phyloP scores from a whole-genome alignment of 2,113 vertebrate genomes.

The human (Homo sapiens) region DNA sequence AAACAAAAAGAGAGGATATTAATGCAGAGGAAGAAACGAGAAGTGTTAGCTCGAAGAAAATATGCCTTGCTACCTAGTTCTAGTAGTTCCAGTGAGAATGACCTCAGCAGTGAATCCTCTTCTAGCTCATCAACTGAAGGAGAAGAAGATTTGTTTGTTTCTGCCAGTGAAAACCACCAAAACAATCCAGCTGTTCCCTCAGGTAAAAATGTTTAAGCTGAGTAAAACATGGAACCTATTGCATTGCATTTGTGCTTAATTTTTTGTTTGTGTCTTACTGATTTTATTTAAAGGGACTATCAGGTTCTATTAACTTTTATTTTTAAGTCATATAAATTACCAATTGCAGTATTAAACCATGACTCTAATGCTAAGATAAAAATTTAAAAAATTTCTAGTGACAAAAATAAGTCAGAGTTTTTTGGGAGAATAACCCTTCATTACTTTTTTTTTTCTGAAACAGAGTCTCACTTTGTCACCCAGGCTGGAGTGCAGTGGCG shows the following conservation, averaged over 20 bases:
- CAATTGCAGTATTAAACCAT: neutral
- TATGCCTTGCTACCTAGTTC: slow-evolving; percentile 95
- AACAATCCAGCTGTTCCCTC: slow-evolving; percentile 91
- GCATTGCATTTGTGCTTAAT: neutral
- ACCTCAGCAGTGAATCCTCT: slow-evolving; percentile 93
- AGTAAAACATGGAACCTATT: neutral
- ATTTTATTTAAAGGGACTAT: neutral
- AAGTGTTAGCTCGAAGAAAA: slow-evolving; percentile 94
- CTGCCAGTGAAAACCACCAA: slow-evolving; percentile 92
- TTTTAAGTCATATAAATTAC: neutral
- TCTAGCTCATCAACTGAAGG: slow-evolving; percentile 95
- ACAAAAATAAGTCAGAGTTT: neutral
- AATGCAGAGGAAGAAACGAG: slow-evolving; percentile 96
- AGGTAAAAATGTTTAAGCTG: slow-evolving; percentile 85
- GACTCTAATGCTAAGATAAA: neutral
- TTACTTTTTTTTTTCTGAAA: too few relatives aligned
- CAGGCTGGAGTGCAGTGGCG: too few relatives aligned
- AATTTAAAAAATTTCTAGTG: neutral
- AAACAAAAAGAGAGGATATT: slow-evolving; percentile 96
- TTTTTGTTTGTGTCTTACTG: neutral
- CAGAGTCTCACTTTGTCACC: too few relatives aligned
- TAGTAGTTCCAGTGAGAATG: slow-evolving; percentile 96
- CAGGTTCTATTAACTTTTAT: neutral
- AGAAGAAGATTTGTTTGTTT: slow-evolving; percentile 95
- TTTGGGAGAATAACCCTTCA: neutral